Conservation (phyloP, 2,797 vertebrate species). For the Aplochiton taeniatus region DNA sequence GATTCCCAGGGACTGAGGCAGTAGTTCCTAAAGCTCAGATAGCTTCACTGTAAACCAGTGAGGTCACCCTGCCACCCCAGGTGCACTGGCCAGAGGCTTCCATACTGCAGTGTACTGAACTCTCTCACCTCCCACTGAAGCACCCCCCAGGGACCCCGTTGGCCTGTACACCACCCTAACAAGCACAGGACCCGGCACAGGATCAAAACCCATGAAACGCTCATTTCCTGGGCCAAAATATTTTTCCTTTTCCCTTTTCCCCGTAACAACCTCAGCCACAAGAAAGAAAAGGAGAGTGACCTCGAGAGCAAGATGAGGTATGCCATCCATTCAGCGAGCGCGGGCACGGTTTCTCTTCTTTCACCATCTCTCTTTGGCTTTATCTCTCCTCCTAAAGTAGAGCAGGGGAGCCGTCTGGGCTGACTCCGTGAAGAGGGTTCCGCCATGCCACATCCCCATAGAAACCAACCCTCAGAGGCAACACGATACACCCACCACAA, state of each 20-base stretch:
- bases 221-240: constrained; percentile 53
- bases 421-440: background rate
- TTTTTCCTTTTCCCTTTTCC: constrained; percentile 28
- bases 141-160: constrained; percentile 14
- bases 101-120: background rate
- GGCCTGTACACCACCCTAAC: constrained; percentile 14
- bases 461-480: constrained; percentile 2
- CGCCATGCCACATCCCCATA: background rate
- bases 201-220: constrained; percentile 46
- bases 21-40: background rate
- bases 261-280: constrained; percentile 24
- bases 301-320: constrained; percentile 35
- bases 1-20: background rate
- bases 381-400: background rate
- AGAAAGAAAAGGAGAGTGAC: constrained; percentile 34
- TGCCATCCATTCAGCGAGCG: constrained; percentile 31
- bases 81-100: background rate
- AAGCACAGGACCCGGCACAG: constrained; percentile 17
- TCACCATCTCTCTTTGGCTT: constrained; percentile 9
- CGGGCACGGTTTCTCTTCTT: constrained; percentile 9
- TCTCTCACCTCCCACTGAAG: background rate
- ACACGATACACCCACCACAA: constrained; percentile 16
- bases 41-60: no score
- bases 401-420: background rate
- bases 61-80: no score